Base-by-base conservation (phyloP, 2,113 vertebrate species). In the Drymodes brunneopygia region DNA sequence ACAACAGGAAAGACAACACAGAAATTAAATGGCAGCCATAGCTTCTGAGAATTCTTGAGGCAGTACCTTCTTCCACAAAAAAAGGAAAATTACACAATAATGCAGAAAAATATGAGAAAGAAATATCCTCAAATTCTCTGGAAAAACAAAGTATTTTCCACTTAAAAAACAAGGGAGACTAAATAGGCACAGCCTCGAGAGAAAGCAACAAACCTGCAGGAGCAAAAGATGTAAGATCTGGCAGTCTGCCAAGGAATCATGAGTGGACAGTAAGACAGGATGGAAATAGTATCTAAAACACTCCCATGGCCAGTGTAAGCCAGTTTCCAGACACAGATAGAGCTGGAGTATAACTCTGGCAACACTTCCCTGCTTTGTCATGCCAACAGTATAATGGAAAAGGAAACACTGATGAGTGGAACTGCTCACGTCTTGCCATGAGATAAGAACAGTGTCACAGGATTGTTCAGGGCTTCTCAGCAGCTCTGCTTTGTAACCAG, bases 331-430 rank as follows among this genome's bases (percentile, higher is more conserved):
- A 51, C n/a, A 51, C 7, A 79, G 65, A 77, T 80, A 94, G 42
- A 70, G n/a, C 0, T 50, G 27, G 23, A 78, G n/a, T 57, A 71
- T 47, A 80, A 85, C 51, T 77, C 86, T 71, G 82, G 80, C 91
- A 94, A 86, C 50, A 50, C 15, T 73, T 64, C 54, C 45, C 51
- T 82, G 60, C 62, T 90, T 92, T 86, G 57, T 65, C 91, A 87
- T 88, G 81, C 89, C 81, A 95, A 51, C 22, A 51, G 56, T 11
- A n/a, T 35, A 94, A 94, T 51, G 50, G 82, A 73, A 95, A 94
- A 96, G 38, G 86, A 90, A 96, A 58, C 66, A 61, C 0, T 70
- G 81, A 94, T 53, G 77, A 64, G 86, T 36, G 53, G 44, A 87
- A 69, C 25, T 64, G 81, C 78, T 62, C 38, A 10, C 8, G 58